These are phyloP conservation scores for Nephila pilipes DNA, from an alignment of 1,140 invertebrate species.

Conservation along the genomic window DNA sequence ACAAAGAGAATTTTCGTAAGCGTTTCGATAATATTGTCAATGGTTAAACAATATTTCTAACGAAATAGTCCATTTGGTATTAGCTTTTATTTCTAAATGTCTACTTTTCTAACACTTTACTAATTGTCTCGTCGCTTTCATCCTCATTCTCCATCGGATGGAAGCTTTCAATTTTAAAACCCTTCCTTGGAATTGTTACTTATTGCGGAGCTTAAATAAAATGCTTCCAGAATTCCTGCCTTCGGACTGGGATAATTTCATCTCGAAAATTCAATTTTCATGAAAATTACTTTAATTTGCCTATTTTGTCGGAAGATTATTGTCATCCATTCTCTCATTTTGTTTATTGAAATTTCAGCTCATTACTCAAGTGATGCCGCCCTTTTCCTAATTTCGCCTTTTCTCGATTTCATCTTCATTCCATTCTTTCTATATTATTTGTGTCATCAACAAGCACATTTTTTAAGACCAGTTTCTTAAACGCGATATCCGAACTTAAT, in stretches of 20 bases:
- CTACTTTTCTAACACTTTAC: too few species aligned
- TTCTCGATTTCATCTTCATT: neutral
- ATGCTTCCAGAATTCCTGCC: neutral
- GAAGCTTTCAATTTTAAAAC: neutral
- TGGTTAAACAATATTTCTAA: too few species aligned
- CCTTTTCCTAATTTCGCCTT: too few species aligned
- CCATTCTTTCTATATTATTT: neutral
- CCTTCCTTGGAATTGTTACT: neutral
- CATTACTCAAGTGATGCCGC: slow-evolving; percentile 44
- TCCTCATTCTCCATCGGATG: too few species aligned
- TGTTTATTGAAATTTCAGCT: slow-evolving; percentile 61
- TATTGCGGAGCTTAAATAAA: neutral
- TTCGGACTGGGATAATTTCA: neutral
- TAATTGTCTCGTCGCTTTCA: too few species aligned
- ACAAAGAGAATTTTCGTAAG: too few species aligned
- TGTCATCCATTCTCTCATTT: slow-evolving; percentile 33
- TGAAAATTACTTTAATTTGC: neutral
- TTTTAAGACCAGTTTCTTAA: slow-evolving; percentile 11
- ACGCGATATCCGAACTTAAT: slow-evolving; percentile 2
- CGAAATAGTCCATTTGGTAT: too few species aligned
- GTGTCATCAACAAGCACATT: neutral
- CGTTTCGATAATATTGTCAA: too few species aligned
- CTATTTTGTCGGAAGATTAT: neutral
- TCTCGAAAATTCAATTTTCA: neutral
- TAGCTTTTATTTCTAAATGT: too few species aligned